Base-by-base conservation (phyloP, 2,797 vertebrate genomes). In the Thamnophis elegans region DNA sequence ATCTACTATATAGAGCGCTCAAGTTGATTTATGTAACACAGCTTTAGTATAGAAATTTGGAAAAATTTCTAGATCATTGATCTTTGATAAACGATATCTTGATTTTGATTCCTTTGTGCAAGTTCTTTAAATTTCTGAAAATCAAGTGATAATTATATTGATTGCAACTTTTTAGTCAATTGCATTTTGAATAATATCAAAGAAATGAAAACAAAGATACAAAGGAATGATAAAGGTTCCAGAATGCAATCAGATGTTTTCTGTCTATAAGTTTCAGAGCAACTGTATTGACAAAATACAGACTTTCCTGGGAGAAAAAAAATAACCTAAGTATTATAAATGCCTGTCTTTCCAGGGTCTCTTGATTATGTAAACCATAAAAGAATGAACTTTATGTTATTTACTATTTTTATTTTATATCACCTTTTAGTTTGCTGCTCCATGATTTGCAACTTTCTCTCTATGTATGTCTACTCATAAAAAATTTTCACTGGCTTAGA, bases 141-240 rank as follows among this genome's bases (percentile, higher is more conserved):
- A 93, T 94, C 92, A 87, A 90, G 62, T 93, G 87, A 73, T 51
- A 87, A 92, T 14, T 87, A 60, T 90, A 92, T 60, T 32, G 91
- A 91, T 89, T 90, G 47, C 58, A 90, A 28, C 47, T 91, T 88
- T 62, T 51, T 26, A 51, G 92, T 85, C 90, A 88, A 88, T 94
- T 90, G 92, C 95, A 89, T 5, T 86, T 25, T n/a, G 78, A 26
- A 42, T 88, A 93, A 95, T 60, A 95, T 91, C 86, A 94, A 96
- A n/a, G 93, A 95, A 92, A 85, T 60, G 16, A 85, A 47, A 51
- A 59, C 26, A 32, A 89, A 32, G 22, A 90, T 68, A 94, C 68
- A 28, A 86, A 87, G 42, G 91, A 86, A 8, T 20, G n/a, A 54
- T 13, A 54, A 91, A 51, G 8, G 90, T 55, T 95, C 91, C 36